Percentiles rank a stretch among this genome's conserved stretches.
Conservation (phyloP, 1,140 invertebrate genomes). For the Dendrolimus kikuchii region DNA sequence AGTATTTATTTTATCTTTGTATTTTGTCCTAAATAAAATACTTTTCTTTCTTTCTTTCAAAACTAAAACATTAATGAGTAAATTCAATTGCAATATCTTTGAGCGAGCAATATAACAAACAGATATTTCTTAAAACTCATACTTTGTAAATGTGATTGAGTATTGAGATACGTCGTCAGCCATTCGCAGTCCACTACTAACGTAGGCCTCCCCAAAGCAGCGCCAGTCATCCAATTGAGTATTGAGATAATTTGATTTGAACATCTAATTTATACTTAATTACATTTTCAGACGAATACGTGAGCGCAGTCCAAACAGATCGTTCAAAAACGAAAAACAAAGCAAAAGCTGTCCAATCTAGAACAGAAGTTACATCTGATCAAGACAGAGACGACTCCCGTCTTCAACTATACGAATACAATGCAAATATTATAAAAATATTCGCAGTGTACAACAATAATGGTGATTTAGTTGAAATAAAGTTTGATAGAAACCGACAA, state of each 20-base stretch:
- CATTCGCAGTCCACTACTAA: too few species aligned
- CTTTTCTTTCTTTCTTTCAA: too few species aligned
- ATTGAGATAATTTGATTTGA: neutral
- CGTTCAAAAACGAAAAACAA: conserved; percentile 22
- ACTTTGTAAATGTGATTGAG: too few species aligned
- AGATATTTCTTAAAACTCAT: too few species aligned
- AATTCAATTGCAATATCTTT: too few species aligned
- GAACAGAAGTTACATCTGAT: conserved; percentile 14
- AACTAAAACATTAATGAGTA: too few species aligned
- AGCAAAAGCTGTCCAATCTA: conserved; percentile 14
- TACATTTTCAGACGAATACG: conserved; percentile 26
- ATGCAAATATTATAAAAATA: conserved; percentile 15
- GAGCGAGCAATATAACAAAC: too few species aligned
- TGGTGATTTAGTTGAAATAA: conserved; percentile 31
- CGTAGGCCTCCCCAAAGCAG: too few species aligned
- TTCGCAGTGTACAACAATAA: conserved; percentile 22
- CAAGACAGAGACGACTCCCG: conserved; percentile 7
- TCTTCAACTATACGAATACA: neutral
- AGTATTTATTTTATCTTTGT: too few species aligned
- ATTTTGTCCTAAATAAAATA: too few species aligned
- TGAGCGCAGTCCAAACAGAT: conserved; percentile 16
- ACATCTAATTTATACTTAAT: neutral
- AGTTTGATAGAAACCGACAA: conserved; percentile 27
- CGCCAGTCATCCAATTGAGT: too few species aligned
- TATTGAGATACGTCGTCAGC: neutral